Percentiles rank a stretch among this genome's conserved stretches.
Evolutionary conservation across 2,113 vertebrate species (phyloP).

Genomic region (Heptranchias perlo): DNA sequence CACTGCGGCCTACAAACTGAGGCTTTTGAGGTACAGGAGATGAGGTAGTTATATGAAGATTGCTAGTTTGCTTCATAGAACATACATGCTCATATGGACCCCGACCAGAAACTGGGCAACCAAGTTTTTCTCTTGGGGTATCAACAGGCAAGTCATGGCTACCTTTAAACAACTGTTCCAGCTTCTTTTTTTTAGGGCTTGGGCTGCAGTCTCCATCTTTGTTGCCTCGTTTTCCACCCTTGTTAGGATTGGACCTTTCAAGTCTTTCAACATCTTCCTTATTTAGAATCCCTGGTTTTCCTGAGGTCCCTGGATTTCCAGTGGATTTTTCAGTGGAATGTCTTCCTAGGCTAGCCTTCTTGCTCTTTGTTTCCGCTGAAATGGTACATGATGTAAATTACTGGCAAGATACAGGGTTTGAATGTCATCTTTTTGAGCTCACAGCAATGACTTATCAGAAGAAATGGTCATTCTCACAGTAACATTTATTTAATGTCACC

Average conservation of each 20-base stretch:
- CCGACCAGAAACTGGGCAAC: slow-evolving; percentile 43
- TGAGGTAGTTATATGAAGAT: slow-evolving; percentile 32
- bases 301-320: slow-evolving; percentile 45
- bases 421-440: slow-evolving; percentile 30
- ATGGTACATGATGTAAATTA: slow-evolving; percentile 38
- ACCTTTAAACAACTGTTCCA: slow-evolving; percentile 89
- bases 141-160: slow-evolving; percentile 82
- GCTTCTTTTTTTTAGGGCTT: slow-evolving; percentile 88
- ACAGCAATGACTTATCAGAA: slow-evolving; percentile 32
- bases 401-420: slow-evolving; percentile 32
- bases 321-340: slow-evolving; percentile 5
- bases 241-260: slow-evolving; percentile 62
- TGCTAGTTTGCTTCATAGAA: slow-evolving; percentile 13
- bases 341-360: slow-evolving; percentile 34
- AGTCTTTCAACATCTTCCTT: slow-evolving; percentile 49
- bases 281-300: slow-evolving; percentile 51
- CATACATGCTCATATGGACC: slow-evolving; percentile 38
- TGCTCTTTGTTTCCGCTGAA: slow-evolving; percentile 31
- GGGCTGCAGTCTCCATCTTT: slow-evolving; percentile 72
- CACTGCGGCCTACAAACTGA: slow-evolving; percentile 21
- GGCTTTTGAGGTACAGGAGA: slow-evolving; percentile 29
- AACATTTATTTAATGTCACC: slow-evolving; percentile 8
- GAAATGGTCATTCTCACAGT: slow-evolving; percentile 25
- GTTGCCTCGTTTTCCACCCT: slow-evolving; percentile 66
- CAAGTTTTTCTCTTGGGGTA: slow-evolving; percentile 49